Conservation (phyloP, 2,797 vertebrate species). For the Phoebastria nigripes region DNA sequence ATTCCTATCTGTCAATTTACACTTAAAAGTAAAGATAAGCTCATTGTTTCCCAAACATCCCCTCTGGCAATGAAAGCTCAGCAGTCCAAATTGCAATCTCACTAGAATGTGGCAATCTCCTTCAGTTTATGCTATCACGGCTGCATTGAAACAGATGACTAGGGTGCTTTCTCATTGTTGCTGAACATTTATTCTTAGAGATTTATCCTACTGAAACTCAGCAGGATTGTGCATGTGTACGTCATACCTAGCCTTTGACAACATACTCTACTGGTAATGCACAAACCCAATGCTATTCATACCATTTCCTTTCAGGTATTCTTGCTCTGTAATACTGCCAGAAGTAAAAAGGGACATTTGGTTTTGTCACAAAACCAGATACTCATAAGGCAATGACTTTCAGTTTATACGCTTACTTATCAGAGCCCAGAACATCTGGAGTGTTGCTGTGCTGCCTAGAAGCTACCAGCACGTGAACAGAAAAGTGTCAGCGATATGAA, state of each 20-base stretch:
- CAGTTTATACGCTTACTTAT: not conserved
- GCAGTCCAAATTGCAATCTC: conserved; percentile 16
- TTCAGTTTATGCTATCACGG: not conserved
- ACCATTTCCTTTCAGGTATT: not conserved
- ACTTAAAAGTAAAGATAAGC: conserved; percentile 24
- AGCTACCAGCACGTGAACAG: not conserved
- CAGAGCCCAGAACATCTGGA: not conserved
- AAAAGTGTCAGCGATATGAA: not conserved
- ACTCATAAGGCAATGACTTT: not conserved
- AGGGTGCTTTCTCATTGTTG: not conserved
- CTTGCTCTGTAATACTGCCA: not conserved
- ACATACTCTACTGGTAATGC: not conserved
- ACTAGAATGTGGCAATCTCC: not conserved
- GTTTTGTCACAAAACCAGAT: not conserved
- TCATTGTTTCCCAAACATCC: not conserved
- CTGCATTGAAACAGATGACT: not conserved
- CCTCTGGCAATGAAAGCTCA: conserved; percentile 11
- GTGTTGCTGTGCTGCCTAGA: not conserved
- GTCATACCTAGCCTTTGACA: not conserved
- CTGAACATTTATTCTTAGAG: not conserved
- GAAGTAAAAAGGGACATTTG: not conserved
- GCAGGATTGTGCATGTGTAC: not conserved
- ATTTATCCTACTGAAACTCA: not conserved
- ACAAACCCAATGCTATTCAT: not conserved
- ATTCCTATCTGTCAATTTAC: not conserved